Conservation (phyloP, 1,140 invertebrate species). For the Heterodera carotae region DNA sequence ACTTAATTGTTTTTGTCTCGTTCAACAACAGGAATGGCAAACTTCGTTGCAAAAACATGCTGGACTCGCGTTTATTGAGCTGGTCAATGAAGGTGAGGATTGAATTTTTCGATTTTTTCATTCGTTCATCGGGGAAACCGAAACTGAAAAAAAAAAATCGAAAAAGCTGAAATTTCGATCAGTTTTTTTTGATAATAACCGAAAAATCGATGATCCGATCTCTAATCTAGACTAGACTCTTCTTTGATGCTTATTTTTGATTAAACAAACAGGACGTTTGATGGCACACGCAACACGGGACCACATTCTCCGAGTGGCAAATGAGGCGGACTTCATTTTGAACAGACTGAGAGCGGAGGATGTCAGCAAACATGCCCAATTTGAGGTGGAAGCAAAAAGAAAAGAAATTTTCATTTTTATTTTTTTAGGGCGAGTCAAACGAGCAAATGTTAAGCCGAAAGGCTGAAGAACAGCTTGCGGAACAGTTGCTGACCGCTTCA, state of each 20-base stretch:
- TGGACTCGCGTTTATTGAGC: constrained; percentile 95
- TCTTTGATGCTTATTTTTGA: not conserved
- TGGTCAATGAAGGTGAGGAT: constrained; percentile 94
- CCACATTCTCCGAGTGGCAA: constrained; percentile 98
- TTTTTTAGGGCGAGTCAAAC: constrained; percentile 39
- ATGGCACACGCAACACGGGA: constrained; percentile 98
- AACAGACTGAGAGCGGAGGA: constrained; percentile 98
- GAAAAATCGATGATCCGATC: no score
- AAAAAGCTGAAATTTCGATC: no score
- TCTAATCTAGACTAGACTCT: no score
- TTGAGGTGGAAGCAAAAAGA: constrained; percentile 74
- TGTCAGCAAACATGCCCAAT: constrained; percentile 96
- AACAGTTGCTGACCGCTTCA: constrained; percentile 93
- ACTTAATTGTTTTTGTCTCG: no score
- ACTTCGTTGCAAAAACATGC: constrained; percentile 99
- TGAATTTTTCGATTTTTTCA: constrained; percentile 32
- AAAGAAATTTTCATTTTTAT: not conserved
- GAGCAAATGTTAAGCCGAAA: constrained; percentile 41
- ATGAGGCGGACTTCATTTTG: constrained; percentile 98
- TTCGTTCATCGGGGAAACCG: not conserved
- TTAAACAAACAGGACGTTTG: constrained; percentile 71
- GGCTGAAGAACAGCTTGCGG: constrained; percentile 74
- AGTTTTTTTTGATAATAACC: no score
- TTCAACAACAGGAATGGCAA: constrained; percentile 84
- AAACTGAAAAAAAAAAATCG: no score